Base-by-base conservation (phyloP, 2,797 vertebrate genomes). In the Hirundo rustica region DNA sequence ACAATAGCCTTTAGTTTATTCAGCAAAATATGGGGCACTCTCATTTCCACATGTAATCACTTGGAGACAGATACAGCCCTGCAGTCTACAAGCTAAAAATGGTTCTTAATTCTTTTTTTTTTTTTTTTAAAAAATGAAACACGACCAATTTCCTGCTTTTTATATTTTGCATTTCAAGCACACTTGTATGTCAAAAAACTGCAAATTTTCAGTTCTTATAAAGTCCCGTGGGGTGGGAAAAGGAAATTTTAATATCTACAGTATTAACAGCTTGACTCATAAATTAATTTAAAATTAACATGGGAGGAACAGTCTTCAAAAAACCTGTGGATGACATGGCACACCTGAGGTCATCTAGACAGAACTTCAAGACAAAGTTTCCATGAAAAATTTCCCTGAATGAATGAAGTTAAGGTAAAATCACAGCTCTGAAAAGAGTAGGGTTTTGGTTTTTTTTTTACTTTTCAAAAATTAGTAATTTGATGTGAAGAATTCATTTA, bases 171-270 rank as follows among this genome's bases (percentile, higher is more conserved):
- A 0, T 60, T 73, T 71, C 65, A 60, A 8, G 6, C 0, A 1
- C 10, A 80, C 27, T 23, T 77, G 34, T 55, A 60, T 3, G 5
- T 18, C 40, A 38, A 94, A 82, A 61, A 16, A 0, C 3, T 4
- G 13, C 4, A 61, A 23, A 13, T 48, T 87, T 70, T 2, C 19
- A 61, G 21, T 38, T 51, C 12, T 72, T 48, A 51, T 6, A 3
- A 20, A 27, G 23, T 15, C 44, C 38, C 4, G 30, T 1, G 7
- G 3, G 16, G 7, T 1, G 1, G 0, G 0, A 45, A n/a, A n/a
- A 7, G 7, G 3, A 51, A 21, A 53, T 20, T 44, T 29, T 57
- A 5, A 36, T 44, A 20, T 27, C 54, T 44, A 40, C 13, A 61
- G 2, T 23, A 65, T 47, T 81, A 77, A 40, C 14, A 74, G 13